A percentile compares a stretch with the other conserved stretches of the same genome.
Evolutionary conservation across 2,888 invertebrate genomes (phyloP).

Genomic region (Polietes domitor): DNA sequence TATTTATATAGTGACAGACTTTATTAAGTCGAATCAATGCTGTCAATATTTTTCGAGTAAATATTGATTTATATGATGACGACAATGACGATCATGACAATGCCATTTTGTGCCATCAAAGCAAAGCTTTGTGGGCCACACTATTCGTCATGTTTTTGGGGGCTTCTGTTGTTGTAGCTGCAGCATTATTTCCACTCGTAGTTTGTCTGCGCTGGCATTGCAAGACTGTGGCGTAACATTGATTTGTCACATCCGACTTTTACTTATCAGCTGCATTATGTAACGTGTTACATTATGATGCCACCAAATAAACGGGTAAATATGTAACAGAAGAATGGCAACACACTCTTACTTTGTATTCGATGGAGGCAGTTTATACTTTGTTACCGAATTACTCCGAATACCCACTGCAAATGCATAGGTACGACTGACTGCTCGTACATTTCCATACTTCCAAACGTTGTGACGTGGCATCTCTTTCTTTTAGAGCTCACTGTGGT

Average conservation of each 20-base stretch:
- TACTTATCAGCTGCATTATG: not conserved
- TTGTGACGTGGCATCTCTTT: too few relatives aligned
- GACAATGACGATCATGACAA: not conserved
- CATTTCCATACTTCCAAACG: too few relatives aligned
- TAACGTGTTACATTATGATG: not conserved
- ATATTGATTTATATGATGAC: not conserved
- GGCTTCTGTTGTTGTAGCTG: not conserved
- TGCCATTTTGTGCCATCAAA: not conserved
- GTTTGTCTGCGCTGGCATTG: not conserved
- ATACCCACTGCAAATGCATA: too few relatives aligned
- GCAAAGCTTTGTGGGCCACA: not conserved
- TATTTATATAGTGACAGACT: not conserved
- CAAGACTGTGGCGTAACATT: not conserved
- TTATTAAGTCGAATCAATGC: constrained; percentile 1
- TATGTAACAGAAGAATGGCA: too few relatives aligned
- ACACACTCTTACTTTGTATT: too few relatives aligned
- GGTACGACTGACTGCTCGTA: too few relatives aligned
- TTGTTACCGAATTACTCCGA: too few relatives aligned
- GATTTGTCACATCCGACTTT: not conserved
- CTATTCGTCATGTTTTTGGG: not conserved
- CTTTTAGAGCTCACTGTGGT: too few relatives aligned
- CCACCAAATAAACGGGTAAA: too few relatives aligned
- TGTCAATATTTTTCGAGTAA: not conserved
- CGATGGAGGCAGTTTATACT: too few relatives aligned
- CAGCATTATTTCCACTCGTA: not conserved